phyloP scores from a whole-genome alignment of 1,140 invertebrate species.

The Holcopasites calliopsidis region DNA sequence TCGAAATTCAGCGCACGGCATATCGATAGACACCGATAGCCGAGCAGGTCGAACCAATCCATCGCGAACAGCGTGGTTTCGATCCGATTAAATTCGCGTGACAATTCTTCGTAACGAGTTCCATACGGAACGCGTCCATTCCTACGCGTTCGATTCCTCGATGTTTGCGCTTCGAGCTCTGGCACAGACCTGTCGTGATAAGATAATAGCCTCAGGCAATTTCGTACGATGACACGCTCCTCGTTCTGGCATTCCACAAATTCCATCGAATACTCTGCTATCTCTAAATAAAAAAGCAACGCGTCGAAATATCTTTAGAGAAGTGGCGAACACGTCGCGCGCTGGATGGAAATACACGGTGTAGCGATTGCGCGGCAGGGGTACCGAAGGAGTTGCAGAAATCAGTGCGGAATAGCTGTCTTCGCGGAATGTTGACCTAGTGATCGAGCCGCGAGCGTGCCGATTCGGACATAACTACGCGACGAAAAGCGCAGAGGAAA shows the following conservation, averaged over 20 bases:
- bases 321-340: neutral
- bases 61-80: neutral
- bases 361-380: neutral
- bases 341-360: neutral
- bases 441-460: slow-evolving; percentile 21
- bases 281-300: neutral
- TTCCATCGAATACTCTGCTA: neutral
- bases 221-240: neutral
- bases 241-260: slow-evolving; percentile 15
- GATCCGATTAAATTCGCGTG: slow-evolving; percentile 15
- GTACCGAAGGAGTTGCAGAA: neutral
- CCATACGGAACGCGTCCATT: neutral
- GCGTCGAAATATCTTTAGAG: neutral
- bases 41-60: neutral
- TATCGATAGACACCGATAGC: neutral
- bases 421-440: slow-evolving; percentile 31
- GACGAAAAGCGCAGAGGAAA: neutral
- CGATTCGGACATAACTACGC: slow-evolving; percentile 12
- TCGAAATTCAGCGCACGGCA: slow-evolving; percentile 30
- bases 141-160: neutral
- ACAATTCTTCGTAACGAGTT: neutral
- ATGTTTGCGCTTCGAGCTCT: neutral
- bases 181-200: neutral
- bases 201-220: neutral
- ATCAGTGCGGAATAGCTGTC: neutral